These are phyloP conservation scores for Pseudachorutes palmiensis DNA, from an alignment of 1,140 invertebrate species.

Conservation along the genomic window DNA sequence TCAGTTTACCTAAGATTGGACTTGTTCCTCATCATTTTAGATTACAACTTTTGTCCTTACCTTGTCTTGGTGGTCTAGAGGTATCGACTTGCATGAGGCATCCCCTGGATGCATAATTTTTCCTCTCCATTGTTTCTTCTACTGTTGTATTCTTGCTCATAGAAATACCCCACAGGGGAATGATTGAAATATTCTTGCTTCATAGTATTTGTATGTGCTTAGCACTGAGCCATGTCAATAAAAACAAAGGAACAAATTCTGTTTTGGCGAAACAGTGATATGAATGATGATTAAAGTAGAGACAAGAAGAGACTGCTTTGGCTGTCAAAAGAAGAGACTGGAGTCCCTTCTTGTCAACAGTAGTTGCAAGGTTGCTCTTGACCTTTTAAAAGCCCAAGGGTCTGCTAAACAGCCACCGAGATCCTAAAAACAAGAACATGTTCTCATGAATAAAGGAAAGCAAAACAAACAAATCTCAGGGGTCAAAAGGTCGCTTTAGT, in stretches of 20 bases:
- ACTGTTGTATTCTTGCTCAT: background rate
- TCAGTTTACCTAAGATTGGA: no score
- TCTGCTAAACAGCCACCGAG: no score
- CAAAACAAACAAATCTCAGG: no score
- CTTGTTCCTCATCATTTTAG: no score
- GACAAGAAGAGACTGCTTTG: background rate
- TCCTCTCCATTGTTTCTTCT: conserved; percentile 30
- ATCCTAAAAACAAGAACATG: no score
- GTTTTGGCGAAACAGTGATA: background rate
- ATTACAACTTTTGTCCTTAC: conserved; percentile 15
- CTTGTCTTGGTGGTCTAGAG: conserved; percentile 21
- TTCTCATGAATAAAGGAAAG: no score
- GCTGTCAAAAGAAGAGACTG: conserved; percentile 2
- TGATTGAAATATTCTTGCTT: conserved; percentile 24
- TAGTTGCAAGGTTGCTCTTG: background rate
- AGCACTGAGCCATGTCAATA: conserved; percentile 31
- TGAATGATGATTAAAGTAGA: background rate
- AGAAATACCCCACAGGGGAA: conserved; percentile 28
- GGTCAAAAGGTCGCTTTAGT: no score
- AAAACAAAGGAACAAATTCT: background rate
- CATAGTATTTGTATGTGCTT: conserved; percentile 29
- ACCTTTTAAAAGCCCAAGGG: no score
- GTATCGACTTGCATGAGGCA: background rate
- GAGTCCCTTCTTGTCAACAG: conserved; percentile 1
- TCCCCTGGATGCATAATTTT: conserved; percentile 12